These are phyloP conservation scores for Morpho achilles DNA, from an alignment of 2,888 invertebrate genomes.

Conservation along the genomic window DNA sequence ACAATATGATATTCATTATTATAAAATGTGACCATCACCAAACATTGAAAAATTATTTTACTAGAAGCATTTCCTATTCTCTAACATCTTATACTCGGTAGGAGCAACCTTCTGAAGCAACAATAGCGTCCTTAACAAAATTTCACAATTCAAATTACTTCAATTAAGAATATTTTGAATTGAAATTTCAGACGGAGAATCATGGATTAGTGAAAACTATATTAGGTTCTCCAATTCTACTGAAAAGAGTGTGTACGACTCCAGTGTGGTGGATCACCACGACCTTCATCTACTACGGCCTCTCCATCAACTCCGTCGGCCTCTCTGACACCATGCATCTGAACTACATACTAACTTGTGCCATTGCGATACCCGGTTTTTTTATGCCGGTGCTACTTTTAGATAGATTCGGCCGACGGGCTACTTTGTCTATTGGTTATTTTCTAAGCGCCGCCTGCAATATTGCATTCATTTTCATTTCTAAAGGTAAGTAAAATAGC, in stretches of 20 bases:
- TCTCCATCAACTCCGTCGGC: constrained; percentile 83
- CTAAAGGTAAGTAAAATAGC: constrained; percentile 30
- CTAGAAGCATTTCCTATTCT: no score
- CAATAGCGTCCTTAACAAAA: no score
- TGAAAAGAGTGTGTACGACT: constrained; percentile 76
- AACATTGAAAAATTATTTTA: no score
- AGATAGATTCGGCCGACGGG: constrained; percentile 54
- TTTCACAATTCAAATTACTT: no score
- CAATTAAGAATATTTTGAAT: no score
- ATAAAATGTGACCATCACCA: no score
- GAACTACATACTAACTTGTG: constrained; percentile 79
- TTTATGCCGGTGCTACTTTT: constrained; percentile 78
- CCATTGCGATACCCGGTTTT: constrained; percentile 83
- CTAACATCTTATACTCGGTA: no score
- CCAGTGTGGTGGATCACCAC: constrained; percentile 85
- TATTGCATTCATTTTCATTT: constrained; percentile 28
- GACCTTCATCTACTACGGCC: constrained; percentile 84
- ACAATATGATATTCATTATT: no score
- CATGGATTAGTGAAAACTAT: constrained; percentile 45
- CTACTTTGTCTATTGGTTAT: constrained; percentile 32
- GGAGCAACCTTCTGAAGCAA: no score
- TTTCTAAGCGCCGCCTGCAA: constrained; percentile 27
- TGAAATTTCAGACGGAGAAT: constrained; percentile 3
- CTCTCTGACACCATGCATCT: constrained; percentile 83
- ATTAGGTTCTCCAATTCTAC: constrained; percentile 69